Percentiles rank a stretch among this genome's conserved stretches.
These are phyloP conservation scores for Benthosema pterotum DNA, from an alignment of 2,797 vertebrate species.

Conservation along the genomic window DNA sequence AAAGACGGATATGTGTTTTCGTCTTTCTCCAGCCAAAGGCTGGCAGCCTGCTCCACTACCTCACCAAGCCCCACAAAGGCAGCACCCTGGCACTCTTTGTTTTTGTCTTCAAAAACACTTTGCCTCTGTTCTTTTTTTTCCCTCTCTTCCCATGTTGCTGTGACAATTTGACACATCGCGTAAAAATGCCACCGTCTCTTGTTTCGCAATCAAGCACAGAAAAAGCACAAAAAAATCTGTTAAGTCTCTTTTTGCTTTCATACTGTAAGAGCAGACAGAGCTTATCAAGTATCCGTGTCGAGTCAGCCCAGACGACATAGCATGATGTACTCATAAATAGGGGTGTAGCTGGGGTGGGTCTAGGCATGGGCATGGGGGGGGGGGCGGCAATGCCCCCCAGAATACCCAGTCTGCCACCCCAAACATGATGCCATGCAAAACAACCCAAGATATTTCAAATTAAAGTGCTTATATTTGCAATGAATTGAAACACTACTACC, in stretches of 20 bases:
- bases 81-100: conserved; percentile 45
- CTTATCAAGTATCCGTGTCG: conserved; percentile 9
- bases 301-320: too few relatives aligned
- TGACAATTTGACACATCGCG: conserved; percentile 60
- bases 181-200: conserved; percentile 40
- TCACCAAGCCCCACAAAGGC: conserved; percentile 52
- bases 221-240: background rate
- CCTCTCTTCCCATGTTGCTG: conserved; percentile 60
- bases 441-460: too few relatives aligned
- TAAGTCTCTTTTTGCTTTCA: conserved; percentile 17
- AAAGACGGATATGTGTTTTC: conserved; percentile 18
- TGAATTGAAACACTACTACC: too few relatives aligned
- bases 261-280: conserved; percentile 13
- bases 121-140: conserved; percentile 27
- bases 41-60: conserved; percentile 50
- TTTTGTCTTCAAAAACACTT: conserved; percentile 32
- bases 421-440: too few relatives aligned
- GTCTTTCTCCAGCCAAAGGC: conserved; percentile 32
- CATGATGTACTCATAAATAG: background rate
- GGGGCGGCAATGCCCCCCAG: too few relatives aligned
- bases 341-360: too few relatives aligned
- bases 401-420: too few relatives aligned
- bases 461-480: too few relatives aligned
- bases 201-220: conserved; percentile 33
- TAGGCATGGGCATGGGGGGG: too few relatives aligned